Percentiles rank a stretch among this genome's conserved stretches.
These are phyloP conservation scores for Elysia crispata DNA, from an alignment of 2,888 invertebrate genomes.

Conservation along the genomic window DNA sequence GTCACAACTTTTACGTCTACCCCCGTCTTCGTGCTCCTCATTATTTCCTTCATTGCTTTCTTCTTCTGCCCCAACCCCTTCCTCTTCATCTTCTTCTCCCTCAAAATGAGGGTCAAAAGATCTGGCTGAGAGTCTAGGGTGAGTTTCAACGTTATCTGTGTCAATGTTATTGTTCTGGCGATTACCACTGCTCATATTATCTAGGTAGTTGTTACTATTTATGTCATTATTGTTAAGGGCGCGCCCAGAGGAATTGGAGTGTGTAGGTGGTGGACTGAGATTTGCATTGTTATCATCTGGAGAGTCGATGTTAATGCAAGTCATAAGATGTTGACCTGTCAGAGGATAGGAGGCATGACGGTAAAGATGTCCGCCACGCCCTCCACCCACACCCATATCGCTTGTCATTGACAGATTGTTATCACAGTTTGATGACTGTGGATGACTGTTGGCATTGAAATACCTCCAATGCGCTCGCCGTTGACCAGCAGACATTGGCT, in stretches of 20 bases:
- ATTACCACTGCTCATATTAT: background rate
- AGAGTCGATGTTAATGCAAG: slow-evolving; percentile 43
- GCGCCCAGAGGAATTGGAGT: slow-evolving; percentile 2
- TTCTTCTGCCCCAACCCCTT: slow-evolving; percentile 29
- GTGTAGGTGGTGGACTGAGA: slow-evolving; percentile 29
- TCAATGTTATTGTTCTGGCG: slow-evolving; percentile 30
- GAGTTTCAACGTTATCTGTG: slow-evolving; percentile 32
- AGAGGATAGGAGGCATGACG: slow-evolving; percentile 47
- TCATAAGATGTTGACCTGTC: slow-evolving; percentile 46
- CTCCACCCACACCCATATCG: background rate
- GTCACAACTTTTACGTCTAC: too few relatives aligned
- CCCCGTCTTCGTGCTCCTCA: background rate
- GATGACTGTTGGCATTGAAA: slow-evolving; percentile 48
- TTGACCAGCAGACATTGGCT: slow-evolving; percentile 45
- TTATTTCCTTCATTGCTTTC: slow-evolving; percentile 6
- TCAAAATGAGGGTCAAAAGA: slow-evolving; percentile 37
- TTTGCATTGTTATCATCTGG: slow-evolving; percentile 44
- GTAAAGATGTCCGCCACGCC: slow-evolving; percentile 21
- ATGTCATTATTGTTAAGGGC: background rate
- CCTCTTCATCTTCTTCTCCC: slow-evolving; percentile 36
- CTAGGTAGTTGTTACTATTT: background rate
- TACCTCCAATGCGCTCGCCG: slow-evolving; percentile 49
- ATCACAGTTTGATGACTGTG: slow-evolving; percentile 47
- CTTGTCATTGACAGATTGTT: slow-evolving; percentile 41
- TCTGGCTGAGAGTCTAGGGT: slow-evolving; percentile 2